Evolutionary conservation across 2,113 vertebrate species (phyloP).

Genomic region (Leuciscus idus): DNA sequence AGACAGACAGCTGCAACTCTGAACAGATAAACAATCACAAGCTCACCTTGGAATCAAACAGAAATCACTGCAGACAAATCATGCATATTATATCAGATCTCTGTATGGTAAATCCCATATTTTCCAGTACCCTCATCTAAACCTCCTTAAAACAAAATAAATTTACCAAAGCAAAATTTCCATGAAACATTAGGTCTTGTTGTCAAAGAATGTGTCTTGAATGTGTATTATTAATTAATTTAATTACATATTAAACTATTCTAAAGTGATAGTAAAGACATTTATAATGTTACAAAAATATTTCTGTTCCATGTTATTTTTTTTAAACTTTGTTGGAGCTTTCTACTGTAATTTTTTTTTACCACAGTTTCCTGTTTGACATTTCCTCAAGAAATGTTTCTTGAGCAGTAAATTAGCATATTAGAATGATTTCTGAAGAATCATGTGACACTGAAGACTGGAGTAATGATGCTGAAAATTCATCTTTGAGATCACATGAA

Average conservation of each 20-base stretch:
- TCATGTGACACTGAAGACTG: no score
- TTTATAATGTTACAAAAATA: not conserved
- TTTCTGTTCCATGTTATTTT: not conserved
- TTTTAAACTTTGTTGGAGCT: no score
- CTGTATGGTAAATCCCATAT: not conserved
- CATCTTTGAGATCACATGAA: no score
- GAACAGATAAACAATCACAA: constrained; percentile 29
- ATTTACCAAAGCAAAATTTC: not conserved
- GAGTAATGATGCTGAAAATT: no score
- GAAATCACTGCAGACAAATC: not conserved
- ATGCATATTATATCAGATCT: not conserved
- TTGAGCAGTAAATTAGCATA: no score
- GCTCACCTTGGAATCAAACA: constrained; percentile 2
- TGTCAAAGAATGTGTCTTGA: not conserved
- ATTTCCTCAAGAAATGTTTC: no score
- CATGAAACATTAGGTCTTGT: not conserved
- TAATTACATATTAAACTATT: not conserved
- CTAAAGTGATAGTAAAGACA: not conserved
- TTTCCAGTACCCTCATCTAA: not conserved
- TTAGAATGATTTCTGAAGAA: no score
- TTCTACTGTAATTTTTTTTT: no score
- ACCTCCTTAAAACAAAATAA: not conserved
- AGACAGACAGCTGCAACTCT: constrained; percentile 19
- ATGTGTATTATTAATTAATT: not conserved
- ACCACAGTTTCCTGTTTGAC: no score